Conservation (phyloP, 2,797 vertebrate species). For the Acipenser oxyrinchus region DNA sequence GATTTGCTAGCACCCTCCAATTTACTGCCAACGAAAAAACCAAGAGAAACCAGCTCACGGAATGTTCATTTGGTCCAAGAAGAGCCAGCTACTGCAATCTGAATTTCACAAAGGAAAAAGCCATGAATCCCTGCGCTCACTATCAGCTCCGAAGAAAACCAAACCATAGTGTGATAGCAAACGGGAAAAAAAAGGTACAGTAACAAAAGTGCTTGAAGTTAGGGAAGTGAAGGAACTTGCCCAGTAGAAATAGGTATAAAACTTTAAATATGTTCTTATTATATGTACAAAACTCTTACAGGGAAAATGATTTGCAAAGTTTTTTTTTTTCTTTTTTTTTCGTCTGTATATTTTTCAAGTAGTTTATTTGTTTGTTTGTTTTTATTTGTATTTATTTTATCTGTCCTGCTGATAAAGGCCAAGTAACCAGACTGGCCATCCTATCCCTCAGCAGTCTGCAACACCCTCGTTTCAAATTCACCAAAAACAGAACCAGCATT, state of each 20-base stretch:
- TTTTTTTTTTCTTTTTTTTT: conserved; percentile 27
- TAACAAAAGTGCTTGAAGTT: conserved; percentile 88
- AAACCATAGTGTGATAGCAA: conserved; percentile 19
- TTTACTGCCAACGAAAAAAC: conserved; percentile 38
- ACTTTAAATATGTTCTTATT: conserved; percentile 82
- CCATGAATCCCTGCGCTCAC: conserved; percentile 38
- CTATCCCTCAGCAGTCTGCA: conserved; percentile 50
- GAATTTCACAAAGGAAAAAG: conserved; percentile 31
- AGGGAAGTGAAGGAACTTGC: conserved; percentile 74
- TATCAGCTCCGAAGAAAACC: conserved; percentile 14
- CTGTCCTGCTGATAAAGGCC: conserved; percentile 55
- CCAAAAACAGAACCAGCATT: conserved; percentile 21
- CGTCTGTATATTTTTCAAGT: conserved; percentile 69
- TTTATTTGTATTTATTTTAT: conserved; percentile 48
- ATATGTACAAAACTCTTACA: conserved; percentile 79
- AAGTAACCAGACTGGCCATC: conserved; percentile 75
- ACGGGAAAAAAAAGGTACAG: conserved; percentile 56
- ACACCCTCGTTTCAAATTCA: conserved; percentile 51
- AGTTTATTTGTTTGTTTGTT: conserved; percentile 51
- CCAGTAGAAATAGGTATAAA: conserved; percentile 83
- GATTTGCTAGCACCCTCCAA: conserved; percentile 42
- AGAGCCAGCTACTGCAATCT: conserved; percentile 46
- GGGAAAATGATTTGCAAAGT: conserved; percentile 59
- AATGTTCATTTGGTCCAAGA: conserved; percentile 55
- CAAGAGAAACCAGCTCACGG: conserved; percentile 73